A percentile compares a stretch with the other conserved stretches of the same genome.
Conservation (phyloP, 1,140 invertebrate species). For the Megathymus violae region DNA sequence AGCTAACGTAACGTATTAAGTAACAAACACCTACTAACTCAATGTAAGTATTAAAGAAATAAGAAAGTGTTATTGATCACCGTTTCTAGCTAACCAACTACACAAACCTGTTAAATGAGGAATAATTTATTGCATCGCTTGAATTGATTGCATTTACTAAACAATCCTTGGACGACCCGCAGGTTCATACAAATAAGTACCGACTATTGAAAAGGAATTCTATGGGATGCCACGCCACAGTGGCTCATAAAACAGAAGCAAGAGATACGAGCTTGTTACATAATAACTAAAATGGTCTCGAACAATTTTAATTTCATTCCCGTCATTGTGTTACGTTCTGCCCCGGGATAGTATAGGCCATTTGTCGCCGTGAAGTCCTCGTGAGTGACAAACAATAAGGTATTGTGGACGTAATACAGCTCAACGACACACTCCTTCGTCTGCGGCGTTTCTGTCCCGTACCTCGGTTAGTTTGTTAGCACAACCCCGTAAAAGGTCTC, state of each 20-base stretch:
- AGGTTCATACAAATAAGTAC: conserved; percentile 32
- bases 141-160: conserved; percentile 31
- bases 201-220: conserved; percentile 34
- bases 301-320: conserved; percentile 64
- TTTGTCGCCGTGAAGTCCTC: conserved; percentile 73
- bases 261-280: conserved; percentile 35
- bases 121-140: conserved; percentile 26
- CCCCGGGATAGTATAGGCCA: conserved; percentile 63
- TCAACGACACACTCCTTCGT: conserved; percentile 56
- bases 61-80: not conserved
- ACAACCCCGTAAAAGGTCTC: conserved; percentile 63
- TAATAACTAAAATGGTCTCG: conserved; percentile 37
- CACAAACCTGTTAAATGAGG: conserved; percentile 15
- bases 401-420: conserved; percentile 67
- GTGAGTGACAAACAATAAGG: conserved; percentile 79
- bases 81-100: not conserved
- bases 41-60: not conserved
- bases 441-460: conserved; percentile 52
- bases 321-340: conserved; percentile 43
- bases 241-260: conserved; percentile 34
- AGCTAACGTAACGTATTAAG: too few relatives aligned
- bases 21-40: not conserved
- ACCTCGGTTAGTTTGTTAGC: conserved; percentile 56
- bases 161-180: conserved; percentile 29
- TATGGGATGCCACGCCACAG: conserved; percentile 30